Evolutionary conservation across 1,140 invertebrate species (phyloP), one percentile per base, ranked within the genome.

Genomic region (Aphaenogaster rudis): DNA sequence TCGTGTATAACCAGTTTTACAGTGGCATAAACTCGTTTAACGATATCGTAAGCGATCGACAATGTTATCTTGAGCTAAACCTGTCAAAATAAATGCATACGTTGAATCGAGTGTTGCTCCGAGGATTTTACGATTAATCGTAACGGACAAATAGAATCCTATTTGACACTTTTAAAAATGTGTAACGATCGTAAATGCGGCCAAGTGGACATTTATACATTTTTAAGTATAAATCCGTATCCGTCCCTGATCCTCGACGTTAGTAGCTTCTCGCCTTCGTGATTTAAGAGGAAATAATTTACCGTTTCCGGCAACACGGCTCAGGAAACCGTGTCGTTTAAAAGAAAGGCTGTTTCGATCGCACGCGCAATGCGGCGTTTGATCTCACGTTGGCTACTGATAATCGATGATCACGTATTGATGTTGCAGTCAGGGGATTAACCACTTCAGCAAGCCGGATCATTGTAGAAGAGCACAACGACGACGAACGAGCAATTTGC

Each of bases 281-380:
- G 84, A 92, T 93, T 93, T 90, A 91, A 86, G 89, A 90, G 87
- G 88, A 93, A 93, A 92, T 92, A 91, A 93, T 93, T 93, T 86
- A 87, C 88, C 28, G 57, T 90, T 93, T 93, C 92, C 92, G 92
- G 86, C 71, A 82, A 90, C 86, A 89, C 64, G 74, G 64, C 79
- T 81, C 87, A 86, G 79, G 80, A 90, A 92, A 88, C 80, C 77
- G 85, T 86, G 86, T 88, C 86, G 77, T 69, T 48, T 54, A 52
- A 79, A 86, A 69, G 39, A 86, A 54, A 86, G 21, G 45, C 42
- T 69, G 21, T 11, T 69, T 50, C 11, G 21, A 3, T 11, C 13
- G 42, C 21, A 28, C 66, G 66, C 13, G 66, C 6, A 13, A 48
- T 28, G 21, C 2, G 42, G n/a, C 11, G 42, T 69, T 69, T n/a